Conservation (phyloP, 2,888 invertebrate genomes). For the Galerucella pusilla region DNA sequence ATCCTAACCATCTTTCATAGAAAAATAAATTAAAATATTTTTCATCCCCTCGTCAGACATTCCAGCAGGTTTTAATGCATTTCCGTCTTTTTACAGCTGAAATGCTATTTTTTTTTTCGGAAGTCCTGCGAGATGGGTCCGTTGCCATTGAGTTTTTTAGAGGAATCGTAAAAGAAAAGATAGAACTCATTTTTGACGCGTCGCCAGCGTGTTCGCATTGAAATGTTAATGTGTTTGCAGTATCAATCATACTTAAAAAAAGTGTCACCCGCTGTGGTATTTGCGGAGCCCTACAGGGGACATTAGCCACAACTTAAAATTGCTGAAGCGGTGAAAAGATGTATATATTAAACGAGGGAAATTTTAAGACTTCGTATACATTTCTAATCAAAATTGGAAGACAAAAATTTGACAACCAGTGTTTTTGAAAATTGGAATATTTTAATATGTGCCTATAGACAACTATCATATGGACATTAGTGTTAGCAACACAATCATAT, state of each 20-base stretch:
- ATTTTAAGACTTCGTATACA: too few species aligned
- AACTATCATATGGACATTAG: too few species aligned
- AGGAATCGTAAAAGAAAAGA: constrained; percentile 1
- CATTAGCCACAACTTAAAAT: constrained; percentile 43
- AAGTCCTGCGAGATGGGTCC: constrained; percentile 35
- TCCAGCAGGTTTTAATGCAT: constrained; percentile 43
- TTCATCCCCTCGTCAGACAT: constrained; percentile 14
- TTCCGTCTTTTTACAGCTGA: constrained; percentile 44
- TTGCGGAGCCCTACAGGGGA: constrained; percentile 36
- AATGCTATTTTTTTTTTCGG: constrained; percentile 36
- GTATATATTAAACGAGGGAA: too few species aligned
- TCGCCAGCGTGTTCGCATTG: constrained; percentile 33
- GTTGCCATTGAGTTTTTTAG: constrained; percentile 16
- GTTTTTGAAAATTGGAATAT: too few species aligned
- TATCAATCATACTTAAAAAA: constrained; percentile 52
- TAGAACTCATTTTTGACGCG: constrained; percentile 11
- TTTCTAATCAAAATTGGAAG: too few species aligned
- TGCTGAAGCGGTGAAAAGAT: constrained; percentile 36
- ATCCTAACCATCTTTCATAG: constrained; percentile 12
- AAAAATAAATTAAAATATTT: constrained; percentile 24
- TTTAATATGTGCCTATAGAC: too few species aligned
- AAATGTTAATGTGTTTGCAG: constrained; percentile 50
- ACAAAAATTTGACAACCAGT: too few species aligned
- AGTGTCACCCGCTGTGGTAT: constrained; percentile 44
- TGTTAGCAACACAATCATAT: too few species aligned